Evolutionary conservation across 2,113 vertebrate genomes (phyloP), one percentile per base, ranked within the genome.

Genomic region (Rhineura floridana): DNA sequence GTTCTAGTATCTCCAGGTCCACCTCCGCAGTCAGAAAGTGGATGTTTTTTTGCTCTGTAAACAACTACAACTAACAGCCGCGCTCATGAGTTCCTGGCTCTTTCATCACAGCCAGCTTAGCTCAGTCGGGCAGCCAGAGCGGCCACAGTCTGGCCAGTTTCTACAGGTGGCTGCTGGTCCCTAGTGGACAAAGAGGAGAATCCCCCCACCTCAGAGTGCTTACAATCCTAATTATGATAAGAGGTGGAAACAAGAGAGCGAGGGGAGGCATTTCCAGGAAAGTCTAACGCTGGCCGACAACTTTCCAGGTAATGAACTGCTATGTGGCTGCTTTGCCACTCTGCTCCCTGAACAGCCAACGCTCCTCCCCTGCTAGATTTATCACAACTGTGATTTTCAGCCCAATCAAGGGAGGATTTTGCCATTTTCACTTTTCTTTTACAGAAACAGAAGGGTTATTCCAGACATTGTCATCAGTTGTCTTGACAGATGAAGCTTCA

Each of bases 401-500:
- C 81, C 88, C 87, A 88, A 36, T 42, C 1, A 70, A 84, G 36
- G 83, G 84, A 90, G 92, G 92, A 86, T n/a, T 75, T 89, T 87
- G n/a, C 88, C 46, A 77, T 59, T 50, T 21, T 2, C 25, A 59
- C 4, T 94, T 94, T 90, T 77, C 90, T 90, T 83, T 65, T 36
- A n/a, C 33, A 11, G 86, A 84, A 94, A 92, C 12, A 90, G 36
- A 83, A 86, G 90, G 93, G 87, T 94, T 91, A 92, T 81, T 67
- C 42, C 50, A 81, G 52, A 83, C 90, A 50, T 93, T 93, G 48
- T 91, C 94, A 81, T 92, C 90, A 80, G 69, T 78, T 84, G 91
- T 91, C 94, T 87, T 95, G 95, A 93, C 96, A 96, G 91, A 93
- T 95, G 95, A 96, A 95, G 94, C 93, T 95, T 96, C 96, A 95